phyloP scores from a whole-genome alignment of 2,888 invertebrate genomes.

The Drosophila kuntzei region DNA sequence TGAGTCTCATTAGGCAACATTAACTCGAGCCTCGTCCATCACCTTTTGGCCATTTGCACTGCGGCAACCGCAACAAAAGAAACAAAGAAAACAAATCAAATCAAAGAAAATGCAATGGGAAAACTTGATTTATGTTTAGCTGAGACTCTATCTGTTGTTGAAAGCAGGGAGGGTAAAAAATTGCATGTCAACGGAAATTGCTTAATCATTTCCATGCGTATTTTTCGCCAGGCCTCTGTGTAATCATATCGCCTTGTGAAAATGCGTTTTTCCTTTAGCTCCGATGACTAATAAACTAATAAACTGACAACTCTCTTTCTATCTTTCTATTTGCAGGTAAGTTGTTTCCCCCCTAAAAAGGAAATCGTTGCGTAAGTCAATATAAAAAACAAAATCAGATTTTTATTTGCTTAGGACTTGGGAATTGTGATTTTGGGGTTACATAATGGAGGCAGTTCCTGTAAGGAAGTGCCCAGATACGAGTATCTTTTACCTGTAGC shows the following conservation, averaged over 20 bases:
- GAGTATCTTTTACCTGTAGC: slow-evolving; percentile 27
- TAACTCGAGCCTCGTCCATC: slow-evolving; percentile 22
- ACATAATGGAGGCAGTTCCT: slow-evolving; percentile 49
- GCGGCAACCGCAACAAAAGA: slow-evolving; percentile 10
- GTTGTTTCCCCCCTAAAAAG: slow-evolving; percentile 47
- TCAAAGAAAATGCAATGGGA: slow-evolving; percentile 42
- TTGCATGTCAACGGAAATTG: slow-evolving; percentile 72
- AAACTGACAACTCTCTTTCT: slow-evolving; percentile 33
- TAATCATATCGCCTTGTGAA: slow-evolving; percentile 59
- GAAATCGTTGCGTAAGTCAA: slow-evolving; percentile 77
- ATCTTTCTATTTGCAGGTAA: slow-evolving; percentile 64
- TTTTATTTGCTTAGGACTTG: slow-evolving; percentile 68
- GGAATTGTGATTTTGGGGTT: slow-evolving; percentile 18
- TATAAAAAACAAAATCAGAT: slow-evolving; percentile 24
- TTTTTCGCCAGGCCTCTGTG: slow-evolving; percentile 34
- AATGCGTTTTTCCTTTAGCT: slow-evolving; percentile 33
- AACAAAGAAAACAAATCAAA: slow-evolving; percentile 18
- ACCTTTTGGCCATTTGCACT: slow-evolving; percentile 26
- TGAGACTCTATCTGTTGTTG: background rate
- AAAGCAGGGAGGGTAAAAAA: slow-evolving; percentile 24
- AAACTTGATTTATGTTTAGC: slow-evolving; percentile 62
- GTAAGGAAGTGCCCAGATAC: slow-evolving; percentile 29
- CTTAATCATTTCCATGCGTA: slow-evolving; percentile 72
- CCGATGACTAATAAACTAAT: slow-evolving; percentile 55
- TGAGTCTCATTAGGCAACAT: slow-evolving; percentile 36